These are phyloP conservation scores for Apis cerana DNA, from an alignment of 1,140 invertebrate genomes.

Conservation along the genomic window DNA sequence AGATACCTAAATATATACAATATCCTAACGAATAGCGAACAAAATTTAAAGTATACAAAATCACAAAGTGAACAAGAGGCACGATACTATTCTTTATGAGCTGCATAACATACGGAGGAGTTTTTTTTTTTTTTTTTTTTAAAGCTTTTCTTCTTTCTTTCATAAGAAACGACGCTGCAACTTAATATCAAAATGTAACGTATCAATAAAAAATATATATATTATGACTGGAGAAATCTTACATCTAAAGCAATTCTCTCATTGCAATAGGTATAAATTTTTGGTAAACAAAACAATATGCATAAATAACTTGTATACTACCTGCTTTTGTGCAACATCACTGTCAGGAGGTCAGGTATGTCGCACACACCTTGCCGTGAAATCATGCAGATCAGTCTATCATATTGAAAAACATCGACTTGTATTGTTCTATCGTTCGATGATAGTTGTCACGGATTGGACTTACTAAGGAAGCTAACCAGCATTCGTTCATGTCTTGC, in stretches of 20 bases:
- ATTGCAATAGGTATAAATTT: constrained; percentile 38
- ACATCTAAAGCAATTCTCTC: constrained; percentile 22
- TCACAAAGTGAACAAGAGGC: constrained; percentile 28
- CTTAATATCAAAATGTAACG: constrained; percentile 26
- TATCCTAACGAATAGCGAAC: constrained; percentile 32
- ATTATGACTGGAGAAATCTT: constrained; percentile 27
- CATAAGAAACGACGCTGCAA: constrained; percentile 17
- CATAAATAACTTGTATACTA: constrained; percentile 12
- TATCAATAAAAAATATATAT: constrained; percentile 12
- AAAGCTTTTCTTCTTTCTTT: neutral
- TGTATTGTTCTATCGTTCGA: neutral
- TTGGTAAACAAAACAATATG: constrained; percentile 37
- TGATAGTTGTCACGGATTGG: constrained; percentile 59
- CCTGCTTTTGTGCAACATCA: constrained; percentile 39
- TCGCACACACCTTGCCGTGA: constrained; percentile 24
- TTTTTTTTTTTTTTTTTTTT: neutral
- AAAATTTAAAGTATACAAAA: constrained; percentile 33
- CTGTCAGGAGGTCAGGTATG: constrained; percentile 32
- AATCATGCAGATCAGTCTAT: constrained; percentile 48
- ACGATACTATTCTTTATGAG: constrained; percentile 20
- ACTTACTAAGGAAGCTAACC: constrained; percentile 75
- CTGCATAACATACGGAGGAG: neutral
- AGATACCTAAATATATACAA: constrained; percentile 43
- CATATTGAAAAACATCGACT: constrained; percentile 44
- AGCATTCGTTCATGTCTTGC: constrained; percentile 73